Percentiles rank a stretch among this genome's conserved stretches.
Evolutionary conservation across 1,140 invertebrate species (phyloP).

Genomic region (Drosophila navojoa): DNA sequence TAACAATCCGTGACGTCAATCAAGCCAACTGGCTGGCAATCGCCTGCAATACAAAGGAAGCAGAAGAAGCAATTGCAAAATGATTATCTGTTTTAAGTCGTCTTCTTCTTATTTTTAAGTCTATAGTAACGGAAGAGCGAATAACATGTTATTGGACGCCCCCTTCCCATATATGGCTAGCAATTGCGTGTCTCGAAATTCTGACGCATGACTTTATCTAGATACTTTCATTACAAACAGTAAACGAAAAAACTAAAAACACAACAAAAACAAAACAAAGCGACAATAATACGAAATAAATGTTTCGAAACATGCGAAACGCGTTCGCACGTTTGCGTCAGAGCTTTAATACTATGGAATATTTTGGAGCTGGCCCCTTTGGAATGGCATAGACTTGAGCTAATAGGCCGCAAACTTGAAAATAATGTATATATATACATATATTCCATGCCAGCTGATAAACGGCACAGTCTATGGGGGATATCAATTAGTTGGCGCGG

Average conservation of each 20-base stretch:
- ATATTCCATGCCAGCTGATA: conserved; percentile 11
- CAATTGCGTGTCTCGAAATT: conserved; percentile 19
- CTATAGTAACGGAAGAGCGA: conserved; percentile 28
- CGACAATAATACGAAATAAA: conserved; percentile 4
- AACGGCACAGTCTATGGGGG: conserved; percentile 1
- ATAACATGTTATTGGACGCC: conserved; percentile 10
- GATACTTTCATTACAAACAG: conserved; percentile 17
- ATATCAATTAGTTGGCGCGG: conserved; percentile 12
- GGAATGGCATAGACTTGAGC: not conserved
- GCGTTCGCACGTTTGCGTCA: conserved; percentile 27
- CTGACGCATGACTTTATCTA: conserved; percentile 12
- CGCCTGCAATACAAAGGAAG: conserved; percentile 74
- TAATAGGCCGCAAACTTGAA: conserved; percentile 11
- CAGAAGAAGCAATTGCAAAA: conserved; percentile 25
- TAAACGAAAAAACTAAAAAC: not conserved
- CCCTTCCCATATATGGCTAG: conserved; percentile 4
- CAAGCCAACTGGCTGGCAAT: conserved; percentile 89
- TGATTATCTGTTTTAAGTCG: not conserved
- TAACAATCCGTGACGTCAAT: conserved; percentile 92
- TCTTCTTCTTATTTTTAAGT: not conserved
- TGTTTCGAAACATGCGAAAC: conserved; percentile 23
- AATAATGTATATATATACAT: conserved; percentile 13
- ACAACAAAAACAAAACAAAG: not conserved
- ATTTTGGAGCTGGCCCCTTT: conserved; percentile 8
- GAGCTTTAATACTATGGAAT: conserved; percentile 25